These are phyloP conservation scores for Himantopus leucocephalus DNA, from an alignment of 2,113 vertebrate genomes.

Conservation along the genomic window DNA sequence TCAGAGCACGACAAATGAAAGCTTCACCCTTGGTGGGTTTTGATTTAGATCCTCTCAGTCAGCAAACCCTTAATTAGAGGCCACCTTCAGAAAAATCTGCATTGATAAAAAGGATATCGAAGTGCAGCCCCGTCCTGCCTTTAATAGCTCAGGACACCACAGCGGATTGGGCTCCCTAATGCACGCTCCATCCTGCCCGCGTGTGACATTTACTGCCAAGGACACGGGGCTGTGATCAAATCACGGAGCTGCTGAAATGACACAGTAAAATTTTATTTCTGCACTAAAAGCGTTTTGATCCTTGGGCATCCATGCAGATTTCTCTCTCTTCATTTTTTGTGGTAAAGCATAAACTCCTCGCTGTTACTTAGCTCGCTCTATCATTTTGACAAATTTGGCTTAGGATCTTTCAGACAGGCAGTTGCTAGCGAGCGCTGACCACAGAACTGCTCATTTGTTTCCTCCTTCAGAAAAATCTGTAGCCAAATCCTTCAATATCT, in stretches of 20 bases:
- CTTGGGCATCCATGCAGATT: not conserved
- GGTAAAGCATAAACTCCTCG: not conserved
- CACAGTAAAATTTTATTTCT: not conserved
- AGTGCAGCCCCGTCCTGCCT: not conserved
- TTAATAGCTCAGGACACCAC: not conserved
- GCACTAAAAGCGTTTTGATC: not conserved
- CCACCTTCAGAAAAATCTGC: slow-evolving; percentile 62
- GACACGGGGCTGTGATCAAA: not conserved
- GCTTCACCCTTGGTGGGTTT: slow-evolving; percentile 22
- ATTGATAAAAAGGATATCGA: not conserved
- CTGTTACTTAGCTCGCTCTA: not conserved
- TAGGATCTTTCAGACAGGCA: not conserved
- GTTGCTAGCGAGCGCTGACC: not conserved
- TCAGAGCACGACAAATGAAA: slow-evolving; percentile 48
- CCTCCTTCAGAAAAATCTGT: not conserved
- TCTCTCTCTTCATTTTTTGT: not conserved
- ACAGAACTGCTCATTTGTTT: not conserved
- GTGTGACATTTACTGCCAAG: slow-evolving; percentile 38
- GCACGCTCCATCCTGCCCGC: not conserved
- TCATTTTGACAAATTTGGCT: not conserved
- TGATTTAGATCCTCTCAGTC: slow-evolving; percentile 53
- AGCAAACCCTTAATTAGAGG: slow-evolving; percentile 64
- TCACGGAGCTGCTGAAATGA: not conserved
- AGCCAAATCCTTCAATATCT: not conserved
- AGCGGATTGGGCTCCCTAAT: not conserved